Percentiles rank a stretch among this genome's conserved stretches.
These are phyloP conservation scores for Rhineura floridana DNA, from an alignment of 2,113 vertebrate species.

Conservation along the genomic window DNA sequence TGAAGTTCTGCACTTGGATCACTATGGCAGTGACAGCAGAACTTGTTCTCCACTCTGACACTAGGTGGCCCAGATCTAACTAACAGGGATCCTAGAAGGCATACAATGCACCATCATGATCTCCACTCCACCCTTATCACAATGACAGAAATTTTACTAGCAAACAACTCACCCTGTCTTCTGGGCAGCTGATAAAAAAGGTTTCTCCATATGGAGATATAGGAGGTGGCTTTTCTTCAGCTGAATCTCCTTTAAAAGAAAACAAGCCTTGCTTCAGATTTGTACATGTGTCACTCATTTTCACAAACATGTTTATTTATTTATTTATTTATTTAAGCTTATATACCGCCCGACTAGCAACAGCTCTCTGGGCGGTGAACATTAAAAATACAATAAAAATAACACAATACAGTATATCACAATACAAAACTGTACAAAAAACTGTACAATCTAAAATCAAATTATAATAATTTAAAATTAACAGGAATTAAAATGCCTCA, in stretches of 20 bases:
- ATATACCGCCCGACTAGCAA: too few species aligned
- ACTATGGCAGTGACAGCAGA: too few species aligned
- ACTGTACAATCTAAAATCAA: too few species aligned
- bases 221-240: constrained; percentile 73
- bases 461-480: too few species aligned
- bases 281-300: background rate
- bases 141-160: background rate
- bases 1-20: background rate
- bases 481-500: too few species aligned
- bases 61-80: background rate
- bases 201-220: constrained; percentile 91
- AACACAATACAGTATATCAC: too few species aligned
- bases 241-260: constrained; percentile 61
- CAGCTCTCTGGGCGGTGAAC: too few species aligned
- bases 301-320: too few species aligned
- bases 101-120: background rate
- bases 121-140: background rate
- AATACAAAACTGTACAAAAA: too few species aligned
- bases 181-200: constrained; percentile 78
- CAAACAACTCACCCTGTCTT: constrained; percentile 78
- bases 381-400: too few species aligned
- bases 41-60: background rate
- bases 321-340: too few species aligned
- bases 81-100: background rate
- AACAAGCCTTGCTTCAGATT: background rate